Evolutionary conservation across 2,888 invertebrate genomes (phyloP), one percentile per base, ranked within the genome.

Genomic region (Petrolisthes cinctipes): DNA sequence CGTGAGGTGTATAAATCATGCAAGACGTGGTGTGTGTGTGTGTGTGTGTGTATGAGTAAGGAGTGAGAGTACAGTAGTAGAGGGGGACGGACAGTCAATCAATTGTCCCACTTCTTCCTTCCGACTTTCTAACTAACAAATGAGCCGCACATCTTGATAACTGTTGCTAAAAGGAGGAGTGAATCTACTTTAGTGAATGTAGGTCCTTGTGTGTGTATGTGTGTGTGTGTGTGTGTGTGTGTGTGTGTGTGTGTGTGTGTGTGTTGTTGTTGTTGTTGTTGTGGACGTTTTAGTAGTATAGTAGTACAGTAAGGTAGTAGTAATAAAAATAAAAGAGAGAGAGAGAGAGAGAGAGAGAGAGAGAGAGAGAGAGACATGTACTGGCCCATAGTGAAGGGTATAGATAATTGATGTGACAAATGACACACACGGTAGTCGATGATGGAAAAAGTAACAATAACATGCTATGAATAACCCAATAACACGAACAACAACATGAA

Each of bases 311-410:
- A 78, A 9, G 51, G 78, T 37, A 9, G 51, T 23, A 53, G 78
- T 37, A 51, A 78, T 5, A 78, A 51, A 78, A 9, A 78, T 23
- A 78, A 56, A 56, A 81, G 81, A 81, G 61, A 81, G 81, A 81
- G 57, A 61, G 61, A 81, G 61, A 81, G 61, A 81, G 61, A 81
- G 81, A 81, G 61, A 81, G 81, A 57, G 57, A 66, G 66, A 81
- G 20, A 81, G 61, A 81, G 61, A 81, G 57, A 61, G 81, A 81
- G 81, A 76, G 37, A 76, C n/a, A 37, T 37, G 37, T 37, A 37
- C 37, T 37, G 37, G 0, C 37, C 37, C 37, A 37, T 37, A 37
- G 37, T 37, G 37, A 37, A 37, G 37, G 37, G 37, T 37, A 37
- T 37, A 37, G 37, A 37, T 37, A 37, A 37, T 37, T 37, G 37